These are phyloP conservation scores for Plebejus melissa DNA, from an alignment of 2,888 invertebrate species.

Conservation along the genomic window DNA sequence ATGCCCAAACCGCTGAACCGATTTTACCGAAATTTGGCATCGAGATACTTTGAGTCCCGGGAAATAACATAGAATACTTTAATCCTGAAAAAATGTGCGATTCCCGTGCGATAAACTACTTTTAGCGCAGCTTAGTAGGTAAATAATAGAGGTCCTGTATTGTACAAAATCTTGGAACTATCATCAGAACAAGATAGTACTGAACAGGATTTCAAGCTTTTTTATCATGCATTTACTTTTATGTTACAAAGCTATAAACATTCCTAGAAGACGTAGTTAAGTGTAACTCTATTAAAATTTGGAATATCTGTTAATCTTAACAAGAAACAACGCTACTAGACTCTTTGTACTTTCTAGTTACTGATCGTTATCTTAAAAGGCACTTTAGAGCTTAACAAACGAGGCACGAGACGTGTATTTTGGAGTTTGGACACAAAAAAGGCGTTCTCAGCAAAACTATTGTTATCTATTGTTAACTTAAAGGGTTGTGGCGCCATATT, in stretches of 20 bases:
- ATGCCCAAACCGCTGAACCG: too few species aligned
- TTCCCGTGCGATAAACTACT: too few species aligned
- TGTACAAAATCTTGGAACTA: not conserved
- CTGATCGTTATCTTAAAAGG: slow-evolving; percentile 32
- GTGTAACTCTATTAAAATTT: slow-evolving; percentile 4
- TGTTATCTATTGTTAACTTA: slow-evolving; percentile 42
- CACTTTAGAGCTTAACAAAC: slow-evolving; percentile 33
- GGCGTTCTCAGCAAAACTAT: slow-evolving; percentile 37
- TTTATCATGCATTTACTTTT: slow-evolving; percentile 2
- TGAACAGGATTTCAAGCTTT: not conserved
- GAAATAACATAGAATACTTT: too few species aligned
- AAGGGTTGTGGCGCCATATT: slow-evolving; percentile 39
- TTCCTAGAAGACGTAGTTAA: slow-evolving; percentile 16
- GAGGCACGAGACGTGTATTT: slow-evolving; percentile 40
- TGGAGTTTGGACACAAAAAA: slow-evolving; percentile 36
- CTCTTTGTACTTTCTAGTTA: slow-evolving; percentile 30
- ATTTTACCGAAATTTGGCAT: too few species aligned
- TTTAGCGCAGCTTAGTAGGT: too few species aligned
- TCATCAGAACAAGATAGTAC: not conserved
- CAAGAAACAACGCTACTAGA: slow-evolving; percentile 10
- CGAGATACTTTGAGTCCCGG: too few species aligned
- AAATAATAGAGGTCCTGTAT: not conserved
- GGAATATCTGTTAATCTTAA: slow-evolving; percentile 19
- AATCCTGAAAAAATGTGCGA: too few species aligned
- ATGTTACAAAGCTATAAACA: not conserved